These are phyloP conservation scores for Parasteatoda lunata DNA, from an alignment of 2,888 invertebrate genomes.

Conservation along the genomic window DNA sequence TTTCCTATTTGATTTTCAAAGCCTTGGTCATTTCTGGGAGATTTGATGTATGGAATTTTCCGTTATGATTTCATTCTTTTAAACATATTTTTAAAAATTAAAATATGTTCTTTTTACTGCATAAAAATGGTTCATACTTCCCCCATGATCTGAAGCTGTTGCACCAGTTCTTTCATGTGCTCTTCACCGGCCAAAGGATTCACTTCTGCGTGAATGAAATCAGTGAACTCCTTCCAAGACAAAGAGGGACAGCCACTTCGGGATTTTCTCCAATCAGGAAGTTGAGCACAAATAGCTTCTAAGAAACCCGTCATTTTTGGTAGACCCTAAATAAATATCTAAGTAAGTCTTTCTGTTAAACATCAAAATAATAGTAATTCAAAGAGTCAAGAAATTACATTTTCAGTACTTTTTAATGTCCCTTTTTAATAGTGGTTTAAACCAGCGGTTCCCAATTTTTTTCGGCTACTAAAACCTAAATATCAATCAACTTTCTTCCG, in stretches of 20 bases:
- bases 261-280: constrained; percentile 77
- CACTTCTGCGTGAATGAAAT: constrained; percentile 78
- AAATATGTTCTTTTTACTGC: neutral
- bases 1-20: too few relatives aligned
- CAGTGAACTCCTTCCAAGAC: constrained; percentile 79
- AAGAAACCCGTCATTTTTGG: constrained; percentile 79
- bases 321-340: constrained; percentile 74
- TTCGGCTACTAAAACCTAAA: too few relatives aligned
- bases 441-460: too few relatives aligned
- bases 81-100: neutral
- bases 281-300: constrained; percentile 78
- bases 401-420: too few relatives aligned
- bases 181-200: constrained; percentile 81
- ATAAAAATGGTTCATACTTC: constrained; percentile 76
- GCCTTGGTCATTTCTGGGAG: too few relatives aligned
- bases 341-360: too few relatives aligned
- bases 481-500: too few relatives aligned
- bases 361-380: too few relatives aligned
- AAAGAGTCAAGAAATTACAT: too few relatives aligned
- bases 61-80: neutral
- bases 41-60: too few relatives aligned
- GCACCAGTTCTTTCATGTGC: constrained; percentile 79
- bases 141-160: constrained; percentile 81
- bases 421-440: too few relatives aligned
- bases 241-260: constrained; percentile 80